A percentile compares a stretch with the other conserved stretches of the same genome.
phyloP scores from a whole-genome alignment of 2,888 invertebrate species.

The Chaetogeoica ovagalla region DNA sequence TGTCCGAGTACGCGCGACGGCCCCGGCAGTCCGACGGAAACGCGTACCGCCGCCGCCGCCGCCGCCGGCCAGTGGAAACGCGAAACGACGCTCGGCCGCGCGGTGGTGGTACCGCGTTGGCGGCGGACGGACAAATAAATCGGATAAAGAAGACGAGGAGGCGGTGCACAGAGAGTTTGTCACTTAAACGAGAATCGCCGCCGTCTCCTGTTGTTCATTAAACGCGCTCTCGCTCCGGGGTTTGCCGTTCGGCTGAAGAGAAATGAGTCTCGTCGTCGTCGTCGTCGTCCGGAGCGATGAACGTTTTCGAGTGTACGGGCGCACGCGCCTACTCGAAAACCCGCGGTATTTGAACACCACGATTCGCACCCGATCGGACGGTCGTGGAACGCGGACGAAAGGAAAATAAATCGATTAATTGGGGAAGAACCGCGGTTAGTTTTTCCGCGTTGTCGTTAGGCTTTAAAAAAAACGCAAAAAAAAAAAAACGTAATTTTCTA shows the following conservation, averaged over 20 bases:
- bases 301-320: background rate
- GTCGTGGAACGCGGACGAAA: background rate
- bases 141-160: too few species aligned
- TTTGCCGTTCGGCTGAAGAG: background rate
- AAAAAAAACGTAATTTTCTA: too few species aligned
- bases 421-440: conserved; percentile 1
- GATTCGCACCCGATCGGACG: too few species aligned
- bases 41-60: background rate
- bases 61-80: background rate
- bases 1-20: background rate
- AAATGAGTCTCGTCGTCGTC: background rate
- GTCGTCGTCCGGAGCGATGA: background rate
- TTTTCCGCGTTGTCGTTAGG: conserved; percentile 27
- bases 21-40: conserved; percentile 12
- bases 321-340: conserved; percentile 3
- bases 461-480: too few species aligned
- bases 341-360: conserved; percentile 17
- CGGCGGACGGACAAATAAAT: background rate
- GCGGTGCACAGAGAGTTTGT: too few species aligned
- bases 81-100: background rate
- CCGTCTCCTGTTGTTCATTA: conserved; percentile 31
- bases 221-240: conserved; percentile 8
- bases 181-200: conserved; percentile 32
- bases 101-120: too few species aligned
- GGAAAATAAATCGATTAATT: conserved; percentile 12